Evolutionary conservation across 2,113 vertebrate genomes (phyloP).

Genomic region (Poeciliopsis retropinna): DNA sequence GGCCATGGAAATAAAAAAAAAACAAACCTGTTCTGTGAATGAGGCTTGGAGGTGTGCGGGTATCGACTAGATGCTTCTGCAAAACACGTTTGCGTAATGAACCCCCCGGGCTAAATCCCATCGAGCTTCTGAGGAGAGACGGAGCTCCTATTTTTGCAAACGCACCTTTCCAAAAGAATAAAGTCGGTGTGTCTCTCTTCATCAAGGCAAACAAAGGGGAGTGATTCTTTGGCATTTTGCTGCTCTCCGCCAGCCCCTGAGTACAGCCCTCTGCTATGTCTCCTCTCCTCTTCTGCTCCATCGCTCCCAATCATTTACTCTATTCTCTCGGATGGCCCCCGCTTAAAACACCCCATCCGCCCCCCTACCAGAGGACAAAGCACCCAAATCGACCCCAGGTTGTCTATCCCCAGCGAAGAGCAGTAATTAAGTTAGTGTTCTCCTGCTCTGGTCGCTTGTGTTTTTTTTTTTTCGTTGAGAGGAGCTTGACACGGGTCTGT

Average conservation of each 20-base stretch:
- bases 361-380: conserved; percentile 37
- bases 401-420: conserved; percentile 41
- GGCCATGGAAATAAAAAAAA: no score
- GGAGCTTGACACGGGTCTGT: conserved; percentile 49
- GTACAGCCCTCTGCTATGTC: conserved; percentile 65
- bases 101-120: conserved; percentile 15
- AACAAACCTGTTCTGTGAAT: no score
- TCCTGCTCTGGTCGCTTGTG: conserved; percentile 27
- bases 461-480: conserved; percentile 11
- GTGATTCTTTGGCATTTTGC: conserved; percentile 52
- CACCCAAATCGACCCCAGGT: neutral
- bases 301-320: conserved; percentile 69
- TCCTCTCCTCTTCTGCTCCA: conserved; percentile 65
- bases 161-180: neutral
- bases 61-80: neutral
- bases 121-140: conserved; percentile 11
- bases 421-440: conserved; percentile 58
- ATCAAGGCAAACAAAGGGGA: conserved; percentile 45
- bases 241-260: conserved; percentile 43
- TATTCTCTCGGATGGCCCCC: conserved; percentile 46
- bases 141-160: conserved; percentile 13
- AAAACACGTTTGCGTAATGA: conserved; percentile 20
- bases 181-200: conserved; percentile 29
- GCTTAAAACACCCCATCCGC: conserved; percentile 37
- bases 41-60: no score